These are phyloP conservation scores for Lasioglossum zephyrum DNA, from an alignment of 2,888 invertebrate genomes.

Conservation along the genomic window DNA sequence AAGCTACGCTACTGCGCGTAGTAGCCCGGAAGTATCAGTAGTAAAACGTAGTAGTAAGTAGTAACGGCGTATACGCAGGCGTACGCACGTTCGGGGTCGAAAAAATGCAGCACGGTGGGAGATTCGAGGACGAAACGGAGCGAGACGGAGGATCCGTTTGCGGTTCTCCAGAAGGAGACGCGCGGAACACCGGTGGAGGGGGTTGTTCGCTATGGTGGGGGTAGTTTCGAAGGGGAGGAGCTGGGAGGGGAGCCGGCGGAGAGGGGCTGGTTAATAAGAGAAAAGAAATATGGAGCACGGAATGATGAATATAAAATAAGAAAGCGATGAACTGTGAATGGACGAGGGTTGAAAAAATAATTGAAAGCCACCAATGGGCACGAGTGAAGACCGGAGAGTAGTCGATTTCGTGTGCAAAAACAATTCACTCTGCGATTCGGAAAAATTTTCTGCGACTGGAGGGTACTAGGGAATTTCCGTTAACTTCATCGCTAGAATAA, in stretches of 20 bases:
- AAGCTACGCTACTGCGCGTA: conserved; percentile 67
- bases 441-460: background rate
- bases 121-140: conserved; percentile 58
- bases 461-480: background rate
- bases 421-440: background rate
- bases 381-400: background rate
- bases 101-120: conserved; percentile 53
- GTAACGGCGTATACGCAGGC: conserved; percentile 79
- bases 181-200: conserved; percentile 4
- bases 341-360: background rate
- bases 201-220: background rate
- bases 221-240: background rate
- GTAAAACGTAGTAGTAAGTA: conserved; percentile 74
- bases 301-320: conserved; percentile 15
- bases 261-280: conserved; percentile 23
- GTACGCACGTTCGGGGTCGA: conserved; percentile 75
- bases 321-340: background rate
- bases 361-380: background rate
- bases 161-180: conserved; percentile 45
- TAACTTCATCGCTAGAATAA: background rate
- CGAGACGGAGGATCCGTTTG: conserved; percentile 49
- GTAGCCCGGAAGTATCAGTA: conserved; percentile 72
- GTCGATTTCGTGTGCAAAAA: background rate
- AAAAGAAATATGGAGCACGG: conserved; percentile 18
- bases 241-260: background rate